Conservation (phyloP, 2,113 vertebrate genomes). For the Aptenodytes forsteri region DNA sequence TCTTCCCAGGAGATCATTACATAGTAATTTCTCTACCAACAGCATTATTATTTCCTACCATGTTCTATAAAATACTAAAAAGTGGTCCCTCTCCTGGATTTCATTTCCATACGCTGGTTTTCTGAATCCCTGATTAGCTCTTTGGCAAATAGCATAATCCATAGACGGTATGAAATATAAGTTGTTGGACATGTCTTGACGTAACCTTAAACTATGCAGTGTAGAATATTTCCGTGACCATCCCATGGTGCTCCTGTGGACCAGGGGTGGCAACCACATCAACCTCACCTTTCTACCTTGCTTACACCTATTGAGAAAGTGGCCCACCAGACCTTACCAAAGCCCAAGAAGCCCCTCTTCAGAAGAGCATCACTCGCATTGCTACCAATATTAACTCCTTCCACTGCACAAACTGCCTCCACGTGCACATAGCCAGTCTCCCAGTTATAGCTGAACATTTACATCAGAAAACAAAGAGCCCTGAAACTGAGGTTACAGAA, state of each 20-base stretch:
- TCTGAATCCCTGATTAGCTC: constrained; percentile 69
- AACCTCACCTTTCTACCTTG: not conserved
- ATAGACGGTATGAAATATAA: constrained; percentile 59
- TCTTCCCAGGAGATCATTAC: constrained; percentile 79
- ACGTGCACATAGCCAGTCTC: rapidly evolving
- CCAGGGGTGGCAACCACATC: not conserved
- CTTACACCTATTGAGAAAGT: not conserved
- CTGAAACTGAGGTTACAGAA: not conserved
- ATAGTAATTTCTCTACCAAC: constrained; percentile 77
- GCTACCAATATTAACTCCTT: not conserved
- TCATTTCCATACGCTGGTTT: constrained; percentile 69
- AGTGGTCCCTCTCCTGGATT: constrained; percentile 72
- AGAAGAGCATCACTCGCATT: not conserved
- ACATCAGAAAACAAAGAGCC: not conserved
- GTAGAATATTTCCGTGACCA: constrained; percentile 15
- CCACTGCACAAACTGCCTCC: not conserved
- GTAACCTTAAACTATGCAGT: constrained; percentile 18
- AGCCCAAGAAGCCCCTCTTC: not conserved
- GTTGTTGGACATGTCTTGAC: constrained; percentile 43
- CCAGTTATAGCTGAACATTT: not conserved
- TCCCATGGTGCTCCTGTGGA: not conserved
- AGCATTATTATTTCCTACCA: constrained; percentile 70
- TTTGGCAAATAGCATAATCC: constrained; percentile 62
- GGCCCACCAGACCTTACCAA: not conserved
- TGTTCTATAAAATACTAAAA: constrained; percentile 74